Evolutionary conservation across 2,797 vertebrate species (phyloP), one percentile per base, ranked within the genome.

Genomic region (Sebastiscus albofasciatus): DNA sequence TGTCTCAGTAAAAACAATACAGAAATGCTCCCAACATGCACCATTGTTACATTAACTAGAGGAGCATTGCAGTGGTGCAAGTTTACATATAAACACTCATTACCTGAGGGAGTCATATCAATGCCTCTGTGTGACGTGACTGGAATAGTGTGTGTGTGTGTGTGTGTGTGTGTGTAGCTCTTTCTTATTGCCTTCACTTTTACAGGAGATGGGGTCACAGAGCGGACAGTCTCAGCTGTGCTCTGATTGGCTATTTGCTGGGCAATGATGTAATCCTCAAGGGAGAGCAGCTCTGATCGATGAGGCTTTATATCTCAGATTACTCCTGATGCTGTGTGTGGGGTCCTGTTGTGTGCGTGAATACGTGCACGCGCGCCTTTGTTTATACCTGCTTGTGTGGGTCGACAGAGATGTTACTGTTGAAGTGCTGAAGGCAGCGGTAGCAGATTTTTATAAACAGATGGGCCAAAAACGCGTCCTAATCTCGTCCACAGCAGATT

Each of bases 251-350:
- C 87, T 83, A 70, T 82, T 84, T 85, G 79, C 77, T 68, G 71
- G 67, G 80, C 75, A 76, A 77, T 91, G 91, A 94, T 91, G 91
- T 93, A 92, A 94, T 93, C 72, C 93, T 83, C 88, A 16, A 62
- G 87, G 83, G 89, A 90, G 80, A 75, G 64, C 86, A 9, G 67
- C 29, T 54, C 85, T 86, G 87, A 92, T 91, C 87, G 88, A 94
- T 91, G 79, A 86, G 70, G 80, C 82, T 92, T 90, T 82, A 86
- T 89, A 89, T 79, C 86, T 90, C 77, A 58, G 79, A 89, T 91
- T 80, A 84, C 86, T 90, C 76, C 73, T 76, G 79, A 84, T 86
- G 13, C 58, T n/a, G 60, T 34, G 60, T 62, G 84, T 78, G 84
- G 42, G 82, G 71, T 61, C 46, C 76, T 78, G 80, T 34, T 71